Base-by-base conservation (phyloP, 2,797 vertebrate genomes). In the Pangasius djambal region DNA sequence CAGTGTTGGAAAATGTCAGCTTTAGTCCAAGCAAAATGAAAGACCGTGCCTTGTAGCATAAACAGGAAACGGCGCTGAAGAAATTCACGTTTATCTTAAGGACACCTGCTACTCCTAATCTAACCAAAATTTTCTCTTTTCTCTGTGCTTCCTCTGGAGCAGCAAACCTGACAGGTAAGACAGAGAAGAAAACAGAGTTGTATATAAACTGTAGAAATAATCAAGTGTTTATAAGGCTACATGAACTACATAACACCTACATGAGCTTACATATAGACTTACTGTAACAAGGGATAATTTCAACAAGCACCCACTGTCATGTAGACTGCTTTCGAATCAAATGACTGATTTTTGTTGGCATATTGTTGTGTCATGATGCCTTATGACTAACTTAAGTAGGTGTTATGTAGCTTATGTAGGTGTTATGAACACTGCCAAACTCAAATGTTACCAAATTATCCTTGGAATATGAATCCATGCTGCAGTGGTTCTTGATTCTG, bases 131-230 rank as follows among this genome's bases (percentile, higher is more conserved):
- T 90, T 95, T 94, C 94, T 95, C 95, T 96, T 93, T 92, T 93
- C 94, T 93, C 95, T 94, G 95, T 97, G 97, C 97, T 96, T 94
- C 96, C 97, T 96, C 97, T 96, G 98, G 98, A 99, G 97, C 97
- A 99, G 99, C 97, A 99, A 99, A 97, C 99, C 99, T 92, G 99
- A 99, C 98, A 99, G 98, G 99, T 99, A 97, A 99, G 98, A 95
- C 44, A 69, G 70, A 91, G 88, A 89, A 87, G 77, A 84, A 74
- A 31, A 84, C 50, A 88, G 59, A 74, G 55, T 34, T 31, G 37
- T 57, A 59, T 22, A 91, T 40, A 63, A 63, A 18, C 82, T 67
- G 55, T 37, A 83, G 82, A 67, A 83, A 83, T 83, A 9, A 48
- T 18, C 37, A 48, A 25, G 79, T 22, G 55, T 44, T 59, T 59